phyloP scores from a whole-genome alignment of 1,140 invertebrate genomes.

The Neocloeon triangulifer region DNA sequence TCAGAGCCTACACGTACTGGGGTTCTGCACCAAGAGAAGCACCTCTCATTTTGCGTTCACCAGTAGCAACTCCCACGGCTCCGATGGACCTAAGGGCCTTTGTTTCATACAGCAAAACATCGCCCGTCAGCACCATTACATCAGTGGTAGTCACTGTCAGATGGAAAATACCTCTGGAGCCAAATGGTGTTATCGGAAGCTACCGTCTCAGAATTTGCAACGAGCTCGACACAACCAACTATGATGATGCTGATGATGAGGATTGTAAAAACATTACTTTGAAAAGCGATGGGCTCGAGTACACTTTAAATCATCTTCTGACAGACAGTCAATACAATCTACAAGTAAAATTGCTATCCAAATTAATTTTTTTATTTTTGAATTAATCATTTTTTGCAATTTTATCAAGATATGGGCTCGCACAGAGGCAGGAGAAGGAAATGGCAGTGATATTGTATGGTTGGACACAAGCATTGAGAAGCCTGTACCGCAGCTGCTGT shows the following conservation, averaged over 20 bases:
- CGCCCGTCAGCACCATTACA: conserved; percentile 7
- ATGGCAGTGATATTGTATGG: conserved; percentile 31
- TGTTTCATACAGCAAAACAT: conserved; percentile 23
- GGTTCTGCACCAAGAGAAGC: conserved; percentile 18
- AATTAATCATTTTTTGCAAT: conserved; percentile 5
- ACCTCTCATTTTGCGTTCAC: conserved; percentile 31
- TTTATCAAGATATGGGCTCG: conserved; percentile 42
- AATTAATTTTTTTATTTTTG: conserved; percentile 3
- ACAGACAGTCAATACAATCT: conserved; percentile 47
- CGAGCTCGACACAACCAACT: too few species aligned
- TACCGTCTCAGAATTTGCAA: too few species aligned
- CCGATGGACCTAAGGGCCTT: conserved; percentile 45
- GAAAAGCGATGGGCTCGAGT: conserved; percentile 24
- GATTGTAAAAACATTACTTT: too few species aligned
- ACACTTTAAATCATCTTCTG: conserved; percentile 27
- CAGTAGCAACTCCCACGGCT: conserved; percentile 42
- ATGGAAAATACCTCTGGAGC: conserved; percentile 46
- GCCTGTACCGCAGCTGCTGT: conserved; percentile 53
- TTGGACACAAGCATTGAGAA: conserved; percentile 38
- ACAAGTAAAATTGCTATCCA: conserved; percentile 24
- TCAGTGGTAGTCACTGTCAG: conserved; percentile 21
- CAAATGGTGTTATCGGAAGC: conserved; percentile 48
- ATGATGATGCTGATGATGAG: too few species aligned
- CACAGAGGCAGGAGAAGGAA: conserved; percentile 47
- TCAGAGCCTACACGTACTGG: conserved; percentile 69